Conservation (phyloP, 2,113 vertebrate genomes). For the Heteronetta atricapilla region DNA sequence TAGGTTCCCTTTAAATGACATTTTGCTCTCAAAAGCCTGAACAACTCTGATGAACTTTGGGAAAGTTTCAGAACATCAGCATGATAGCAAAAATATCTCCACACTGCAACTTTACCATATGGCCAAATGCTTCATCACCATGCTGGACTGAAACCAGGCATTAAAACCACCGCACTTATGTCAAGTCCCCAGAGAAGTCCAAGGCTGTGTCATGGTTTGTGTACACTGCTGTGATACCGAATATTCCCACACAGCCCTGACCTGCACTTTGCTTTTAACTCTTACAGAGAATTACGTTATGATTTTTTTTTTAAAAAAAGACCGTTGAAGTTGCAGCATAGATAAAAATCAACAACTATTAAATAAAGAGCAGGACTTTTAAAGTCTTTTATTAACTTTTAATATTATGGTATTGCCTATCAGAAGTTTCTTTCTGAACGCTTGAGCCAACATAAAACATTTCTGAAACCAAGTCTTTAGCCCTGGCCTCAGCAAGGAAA, state of each 20-base stretch:
- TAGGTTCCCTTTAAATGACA: too few species aligned
- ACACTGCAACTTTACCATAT: background rate
- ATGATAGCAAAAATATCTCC: background rate
- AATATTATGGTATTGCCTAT: background rate
- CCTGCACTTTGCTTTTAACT: background rate
- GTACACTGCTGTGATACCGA: fast-evolving
- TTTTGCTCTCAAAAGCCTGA: background rate
- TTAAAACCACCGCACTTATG: fast-evolving
- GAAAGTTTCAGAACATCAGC: too few species aligned
- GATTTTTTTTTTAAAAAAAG: background rate
- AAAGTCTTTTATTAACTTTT: background rate
- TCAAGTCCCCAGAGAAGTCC: background rate
- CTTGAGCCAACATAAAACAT: background rate
- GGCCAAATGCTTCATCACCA: background rate
- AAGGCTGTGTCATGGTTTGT: fast-evolving
- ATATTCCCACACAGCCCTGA: fast-evolving
- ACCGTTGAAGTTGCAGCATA: fast-evolving
- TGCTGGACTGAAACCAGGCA: fast-evolving
- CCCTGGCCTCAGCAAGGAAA: background rate
- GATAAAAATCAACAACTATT: background rate
- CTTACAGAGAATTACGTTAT: fast-evolving
- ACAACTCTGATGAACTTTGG: fast-evolving
- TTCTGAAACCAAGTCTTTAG: background rate
- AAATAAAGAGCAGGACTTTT: background rate
- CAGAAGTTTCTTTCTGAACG: background rate